A percentile compares a stretch with the other conserved stretches of the same genome.
phyloP scores from a whole-genome alignment of 2,888 invertebrate genomes.

The Congeria kusceri region DNA sequence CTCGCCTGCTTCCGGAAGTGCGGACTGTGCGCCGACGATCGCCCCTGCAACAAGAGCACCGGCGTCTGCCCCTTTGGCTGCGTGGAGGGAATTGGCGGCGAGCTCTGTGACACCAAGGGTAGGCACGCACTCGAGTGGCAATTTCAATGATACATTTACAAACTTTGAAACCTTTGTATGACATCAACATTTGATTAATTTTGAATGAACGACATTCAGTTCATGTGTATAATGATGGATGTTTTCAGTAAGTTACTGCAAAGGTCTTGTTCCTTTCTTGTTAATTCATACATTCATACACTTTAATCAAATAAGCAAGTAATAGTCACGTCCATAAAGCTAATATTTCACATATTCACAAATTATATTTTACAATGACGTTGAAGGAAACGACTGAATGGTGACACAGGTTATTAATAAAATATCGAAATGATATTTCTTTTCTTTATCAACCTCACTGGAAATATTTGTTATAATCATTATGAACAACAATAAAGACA shows the following conservation, averaged over 20 bases:
- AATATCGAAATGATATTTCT: too few species aligned
- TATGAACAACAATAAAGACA: too few species aligned
- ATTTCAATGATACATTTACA: too few species aligned
- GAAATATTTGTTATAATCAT: too few species aligned
- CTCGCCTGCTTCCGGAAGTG: slow-evolving; percentile 43
- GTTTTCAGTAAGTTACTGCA: not conserved
- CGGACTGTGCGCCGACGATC: slow-evolving; percentile 44
- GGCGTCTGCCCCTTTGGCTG: slow-evolving; percentile 53
- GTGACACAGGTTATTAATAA: too few species aligned
- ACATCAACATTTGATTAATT: too few species aligned
- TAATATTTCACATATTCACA: too few species aligned
- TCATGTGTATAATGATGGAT: not conserved
- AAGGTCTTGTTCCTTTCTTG: not conserved
- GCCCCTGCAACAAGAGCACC: slow-evolving; percentile 46
- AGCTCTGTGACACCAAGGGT: slow-evolving; percentile 36
- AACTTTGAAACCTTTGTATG: too few species aligned
- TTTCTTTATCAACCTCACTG: too few species aligned
- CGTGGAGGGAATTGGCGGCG: slow-evolving; percentile 45
- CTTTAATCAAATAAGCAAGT: not conserved
- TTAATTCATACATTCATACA: not conserved
- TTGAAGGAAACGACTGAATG: too few species aligned
- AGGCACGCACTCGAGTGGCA: not conserved
- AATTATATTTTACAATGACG: too few species aligned
- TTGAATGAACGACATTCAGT: not conserved
- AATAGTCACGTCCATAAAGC: too few species aligned